These are phyloP conservation scores for Ceyx cyanopectus DNA, from an alignment of 2,113 vertebrate species.

Conservation along the genomic window DNA sequence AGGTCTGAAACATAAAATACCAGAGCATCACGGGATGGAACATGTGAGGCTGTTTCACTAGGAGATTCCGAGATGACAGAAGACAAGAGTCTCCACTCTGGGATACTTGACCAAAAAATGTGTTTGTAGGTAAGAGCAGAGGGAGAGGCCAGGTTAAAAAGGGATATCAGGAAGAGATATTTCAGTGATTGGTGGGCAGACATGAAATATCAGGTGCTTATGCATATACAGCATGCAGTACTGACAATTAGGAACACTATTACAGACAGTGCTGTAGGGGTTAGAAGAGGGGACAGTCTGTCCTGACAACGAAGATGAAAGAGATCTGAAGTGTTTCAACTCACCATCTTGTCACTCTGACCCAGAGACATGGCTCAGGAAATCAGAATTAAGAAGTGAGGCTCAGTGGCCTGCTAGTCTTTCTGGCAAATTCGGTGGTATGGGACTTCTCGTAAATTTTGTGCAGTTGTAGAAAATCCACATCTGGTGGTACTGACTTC, in stretches of 20 bases:
- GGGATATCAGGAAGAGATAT: not conserved
- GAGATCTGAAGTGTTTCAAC: not conserved
- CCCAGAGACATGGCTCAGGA: not conserved
- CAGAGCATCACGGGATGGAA: not conserved
- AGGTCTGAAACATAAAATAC: not conserved
- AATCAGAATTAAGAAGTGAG: not conserved
- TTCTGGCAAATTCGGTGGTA: not conserved
- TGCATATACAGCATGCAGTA: not conserved
- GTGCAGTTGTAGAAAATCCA: not conserved
- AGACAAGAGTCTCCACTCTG: not conserved
- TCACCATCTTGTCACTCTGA: not conserved
- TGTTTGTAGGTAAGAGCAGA: fast-evolving
- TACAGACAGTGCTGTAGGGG: not conserved
- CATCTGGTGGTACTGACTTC: not conserved
- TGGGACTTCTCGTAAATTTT: not conserved
- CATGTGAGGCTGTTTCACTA: not conserved
- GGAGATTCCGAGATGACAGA: not conserved
- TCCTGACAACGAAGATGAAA: not conserved
- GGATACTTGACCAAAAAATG: not conserved
- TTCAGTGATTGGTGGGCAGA: not conserved
- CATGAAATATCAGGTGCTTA: not conserved
- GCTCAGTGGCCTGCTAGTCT: not conserved
- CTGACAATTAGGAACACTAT: not conserved
- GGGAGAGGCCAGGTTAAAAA: not conserved
- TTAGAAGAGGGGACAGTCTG: not conserved